phyloP scores from a whole-genome alignment of 2,888 invertebrate species.

The Diadegma fenestrale region DNA sequence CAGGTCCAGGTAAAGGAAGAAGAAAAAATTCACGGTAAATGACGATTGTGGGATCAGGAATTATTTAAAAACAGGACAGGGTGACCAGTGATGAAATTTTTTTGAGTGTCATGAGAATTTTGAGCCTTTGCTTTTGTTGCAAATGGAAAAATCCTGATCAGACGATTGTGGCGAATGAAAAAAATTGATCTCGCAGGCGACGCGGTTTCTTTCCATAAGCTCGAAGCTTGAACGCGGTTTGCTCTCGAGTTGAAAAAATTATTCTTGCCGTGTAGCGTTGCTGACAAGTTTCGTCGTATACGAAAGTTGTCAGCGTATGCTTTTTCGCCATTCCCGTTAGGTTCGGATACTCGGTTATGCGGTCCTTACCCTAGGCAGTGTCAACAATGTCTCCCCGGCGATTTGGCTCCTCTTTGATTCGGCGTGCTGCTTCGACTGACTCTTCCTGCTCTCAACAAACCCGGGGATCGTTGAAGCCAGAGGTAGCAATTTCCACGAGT shows the following conservation, averaged over 20 bases:
- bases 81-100: no score
- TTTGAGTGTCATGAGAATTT: no score
- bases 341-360: conserved; percentile 62
- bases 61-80: no score
- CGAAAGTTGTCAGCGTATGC: conserved; percentile 13
- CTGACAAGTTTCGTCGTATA: conserved; percentile 36
- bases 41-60: no score
- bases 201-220: not conserved
- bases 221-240: not conserved
- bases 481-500: conserved; percentile 47
- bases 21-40: no score
- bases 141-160: no score
- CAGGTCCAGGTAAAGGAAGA: no score
- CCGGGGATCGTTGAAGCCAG: conserved; percentile 24
- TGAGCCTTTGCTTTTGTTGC: no score
- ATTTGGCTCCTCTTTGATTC: conserved; percentile 54
- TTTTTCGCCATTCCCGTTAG: conserved; percentile 24
- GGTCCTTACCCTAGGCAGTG: conserved; percentile 53
- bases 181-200: not conserved
- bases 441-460: conserved; percentile 37
- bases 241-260: conserved; percentile 1
- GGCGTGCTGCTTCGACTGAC: conserved; percentile 37
- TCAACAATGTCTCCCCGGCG: conserved; percentile 61
- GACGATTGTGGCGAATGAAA: not conserved
- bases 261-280: conserved; percentile 2